phyloP scores from a whole-genome alignment of 2,888 invertebrate genomes.

The Eupithecia tripunctaria region DNA sequence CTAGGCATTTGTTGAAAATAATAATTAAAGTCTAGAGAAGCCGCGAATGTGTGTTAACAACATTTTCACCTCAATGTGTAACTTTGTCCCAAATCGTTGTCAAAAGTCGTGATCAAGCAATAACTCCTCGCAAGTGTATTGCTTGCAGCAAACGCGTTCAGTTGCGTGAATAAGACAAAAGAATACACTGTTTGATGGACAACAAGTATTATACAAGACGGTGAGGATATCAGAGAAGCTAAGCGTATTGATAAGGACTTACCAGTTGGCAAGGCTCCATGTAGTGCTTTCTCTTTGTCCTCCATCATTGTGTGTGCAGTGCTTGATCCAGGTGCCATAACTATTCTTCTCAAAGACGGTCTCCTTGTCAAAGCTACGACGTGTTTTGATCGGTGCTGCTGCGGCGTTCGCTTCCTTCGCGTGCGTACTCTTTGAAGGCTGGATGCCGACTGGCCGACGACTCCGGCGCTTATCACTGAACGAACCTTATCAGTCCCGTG shows the following conservation, averaged over 20 bases:
- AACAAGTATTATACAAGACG: constrained; percentile 24
- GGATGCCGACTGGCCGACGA: constrained; percentile 73
- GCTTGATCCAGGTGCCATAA: constrained; percentile 85
- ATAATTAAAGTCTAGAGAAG: constrained; percentile 13
- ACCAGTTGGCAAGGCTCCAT: constrained; percentile 69
- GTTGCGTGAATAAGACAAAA: constrained; percentile 19
- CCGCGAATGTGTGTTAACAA: constrained; percentile 54
- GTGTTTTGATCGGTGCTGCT: constrained; percentile 71
- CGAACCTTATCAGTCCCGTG: constrained; percentile 79
- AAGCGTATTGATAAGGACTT: constrained; percentile 44
- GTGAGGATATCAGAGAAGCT: constrained; percentile 8
- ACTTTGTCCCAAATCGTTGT: constrained; percentile 43
- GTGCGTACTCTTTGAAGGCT: constrained; percentile 79
- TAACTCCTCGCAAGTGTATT: constrained; percentile 16
- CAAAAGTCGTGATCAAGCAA: constrained; percentile 47
- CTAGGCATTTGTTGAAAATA: neutral
- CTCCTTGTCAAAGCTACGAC: constrained; percentile 75
- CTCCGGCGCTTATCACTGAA: constrained; percentile 77
- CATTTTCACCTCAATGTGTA: constrained; percentile 49
- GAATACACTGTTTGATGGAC: constrained; percentile 31
- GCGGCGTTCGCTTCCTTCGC: constrained; percentile 72
- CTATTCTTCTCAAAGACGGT: constrained; percentile 77
- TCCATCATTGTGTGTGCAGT: constrained; percentile 83
- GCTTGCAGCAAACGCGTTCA: neutral
- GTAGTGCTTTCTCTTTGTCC: constrained; percentile 79